These are phyloP conservation scores for Myotis brandtii DNA, from an alignment of 2,113 vertebrate species.

Conservation along the genomic window DNA sequence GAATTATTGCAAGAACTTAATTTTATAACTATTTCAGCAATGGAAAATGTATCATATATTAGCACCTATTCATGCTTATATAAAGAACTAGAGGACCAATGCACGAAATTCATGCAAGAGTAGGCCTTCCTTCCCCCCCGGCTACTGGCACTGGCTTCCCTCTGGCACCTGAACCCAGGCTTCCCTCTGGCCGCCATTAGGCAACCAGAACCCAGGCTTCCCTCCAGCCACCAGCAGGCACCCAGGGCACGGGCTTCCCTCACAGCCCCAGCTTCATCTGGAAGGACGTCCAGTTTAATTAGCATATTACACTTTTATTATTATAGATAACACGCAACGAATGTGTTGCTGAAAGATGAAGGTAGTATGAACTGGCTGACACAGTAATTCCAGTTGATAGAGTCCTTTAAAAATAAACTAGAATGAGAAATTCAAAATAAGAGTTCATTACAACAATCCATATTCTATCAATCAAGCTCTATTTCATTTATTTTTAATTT, in stretches of 20 bases:
- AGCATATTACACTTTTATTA: too few relatives aligned
- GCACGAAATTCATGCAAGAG: too few relatives aligned
- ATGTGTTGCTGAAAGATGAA: neutral
- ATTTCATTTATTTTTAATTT: neutral
- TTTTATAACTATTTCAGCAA: neutral
- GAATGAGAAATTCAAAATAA: neutral
- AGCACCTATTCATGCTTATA: neutral
- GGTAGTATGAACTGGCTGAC: neutral
- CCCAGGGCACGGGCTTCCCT: too few relatives aligned
- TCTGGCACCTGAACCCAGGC: too few relatives aligned
- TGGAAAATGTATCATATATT: neutral
- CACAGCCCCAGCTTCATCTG: too few relatives aligned
- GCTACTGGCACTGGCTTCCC: too few relatives aligned
- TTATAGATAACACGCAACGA: neutral
- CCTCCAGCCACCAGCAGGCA: too few relatives aligned
- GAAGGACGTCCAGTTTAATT: too few relatives aligned
- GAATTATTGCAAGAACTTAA: neutral
- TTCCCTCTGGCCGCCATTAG: too few relatives aligned
- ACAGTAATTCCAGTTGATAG: neutral
- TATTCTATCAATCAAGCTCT: neutral
- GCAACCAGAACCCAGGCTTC: too few relatives aligned
- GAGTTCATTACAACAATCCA: neutral
- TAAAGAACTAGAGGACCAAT: neutral
- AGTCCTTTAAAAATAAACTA: neutral
- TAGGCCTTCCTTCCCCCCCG: too few relatives aligned